Percentiles rank a stretch among this genome's conserved stretches.
Conservation (phyloP, 2,113 vertebrate species). For the Indri indri region DNA sequence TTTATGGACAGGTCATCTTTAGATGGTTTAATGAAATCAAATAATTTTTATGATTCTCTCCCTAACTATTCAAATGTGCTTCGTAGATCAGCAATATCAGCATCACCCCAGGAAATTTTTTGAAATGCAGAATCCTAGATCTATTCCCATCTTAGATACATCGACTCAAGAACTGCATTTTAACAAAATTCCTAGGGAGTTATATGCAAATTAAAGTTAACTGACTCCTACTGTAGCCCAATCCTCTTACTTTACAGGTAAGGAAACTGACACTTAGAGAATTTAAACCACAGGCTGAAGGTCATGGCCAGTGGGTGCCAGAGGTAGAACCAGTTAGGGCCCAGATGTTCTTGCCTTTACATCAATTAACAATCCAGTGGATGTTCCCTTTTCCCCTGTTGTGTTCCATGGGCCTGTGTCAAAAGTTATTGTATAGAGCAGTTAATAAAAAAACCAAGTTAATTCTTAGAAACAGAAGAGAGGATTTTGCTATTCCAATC, state of each 20-base stretch:
- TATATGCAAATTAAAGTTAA: background rate
- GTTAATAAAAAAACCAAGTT: accelerated
- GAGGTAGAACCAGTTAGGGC: background rate
- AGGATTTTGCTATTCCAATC: accelerated
- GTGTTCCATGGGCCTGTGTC: background rate
- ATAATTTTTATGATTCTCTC: background rate
- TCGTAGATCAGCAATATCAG: background rate
- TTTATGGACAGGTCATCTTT: background rate
- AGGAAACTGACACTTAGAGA: background rate
- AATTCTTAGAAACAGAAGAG: background rate
- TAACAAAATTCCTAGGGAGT: background rate
- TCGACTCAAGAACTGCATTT: background rate
- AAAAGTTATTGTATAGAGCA: background rate
- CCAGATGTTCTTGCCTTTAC: background rate
- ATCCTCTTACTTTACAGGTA: background rate
- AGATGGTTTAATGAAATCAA: background rate
- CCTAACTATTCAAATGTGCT: background rate
- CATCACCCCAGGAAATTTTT: background rate
- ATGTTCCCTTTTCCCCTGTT: accelerated
- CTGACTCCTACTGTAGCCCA: background rate
- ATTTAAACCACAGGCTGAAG: background rate
- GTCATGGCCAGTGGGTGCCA: background rate
- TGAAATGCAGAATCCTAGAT: background rate
- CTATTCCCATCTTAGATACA: background rate
- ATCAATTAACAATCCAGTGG: background rate